These are phyloP conservation scores for Blastobasis lacticolella DNA, from an alignment of 2,888 invertebrate species.

Conservation along the genomic window DNA sequence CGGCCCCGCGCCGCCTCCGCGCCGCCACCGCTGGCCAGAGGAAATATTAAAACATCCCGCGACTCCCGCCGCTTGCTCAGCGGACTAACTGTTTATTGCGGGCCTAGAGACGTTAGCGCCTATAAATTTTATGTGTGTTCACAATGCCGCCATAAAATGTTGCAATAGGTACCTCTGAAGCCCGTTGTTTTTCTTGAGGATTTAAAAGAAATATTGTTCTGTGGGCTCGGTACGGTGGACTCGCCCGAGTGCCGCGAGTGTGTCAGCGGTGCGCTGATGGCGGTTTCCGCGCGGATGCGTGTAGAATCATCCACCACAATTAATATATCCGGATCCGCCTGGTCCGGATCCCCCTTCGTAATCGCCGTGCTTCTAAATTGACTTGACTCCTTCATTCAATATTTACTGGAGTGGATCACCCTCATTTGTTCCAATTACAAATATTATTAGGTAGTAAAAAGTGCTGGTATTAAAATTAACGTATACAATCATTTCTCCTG, in stretches of 20 bases:
- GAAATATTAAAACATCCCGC: slow-evolving; percentile 54
- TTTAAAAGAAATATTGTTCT: slow-evolving; percentile 37
- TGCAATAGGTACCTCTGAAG: slow-evolving; percentile 54
- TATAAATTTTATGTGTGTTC: slow-evolving; percentile 65
- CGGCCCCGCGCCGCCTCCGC: slow-evolving; percentile 21
- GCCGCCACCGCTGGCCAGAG: slow-evolving; percentile 19
- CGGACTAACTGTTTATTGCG: slow-evolving; percentile 59
- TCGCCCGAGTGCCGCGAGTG: not conserved
- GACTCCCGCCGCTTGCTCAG: slow-evolving; percentile 32
- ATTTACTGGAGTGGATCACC: no score
- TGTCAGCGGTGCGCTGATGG: slow-evolving; percentile 30
- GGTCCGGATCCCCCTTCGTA: slow-evolving; percentile 8
- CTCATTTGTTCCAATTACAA: no score
- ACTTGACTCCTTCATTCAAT: not conserved
- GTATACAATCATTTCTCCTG: no score
- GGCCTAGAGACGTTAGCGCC: slow-evolving; percentile 58
- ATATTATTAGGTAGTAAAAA: no score
- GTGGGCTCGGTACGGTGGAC: not conserved
- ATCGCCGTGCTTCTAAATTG: not conserved
- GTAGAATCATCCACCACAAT: slow-evolving; percentile 39
- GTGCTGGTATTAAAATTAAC: no score
- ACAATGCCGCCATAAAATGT: slow-evolving; percentile 61
- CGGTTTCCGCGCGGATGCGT: slow-evolving; percentile 52
- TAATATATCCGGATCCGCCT: slow-evolving; percentile 42
- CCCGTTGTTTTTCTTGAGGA: slow-evolving; percentile 48